Base-by-base conservation (phyloP, 2,797 vertebrate genomes). In the Melanotaenia trifasciata region DNA sequence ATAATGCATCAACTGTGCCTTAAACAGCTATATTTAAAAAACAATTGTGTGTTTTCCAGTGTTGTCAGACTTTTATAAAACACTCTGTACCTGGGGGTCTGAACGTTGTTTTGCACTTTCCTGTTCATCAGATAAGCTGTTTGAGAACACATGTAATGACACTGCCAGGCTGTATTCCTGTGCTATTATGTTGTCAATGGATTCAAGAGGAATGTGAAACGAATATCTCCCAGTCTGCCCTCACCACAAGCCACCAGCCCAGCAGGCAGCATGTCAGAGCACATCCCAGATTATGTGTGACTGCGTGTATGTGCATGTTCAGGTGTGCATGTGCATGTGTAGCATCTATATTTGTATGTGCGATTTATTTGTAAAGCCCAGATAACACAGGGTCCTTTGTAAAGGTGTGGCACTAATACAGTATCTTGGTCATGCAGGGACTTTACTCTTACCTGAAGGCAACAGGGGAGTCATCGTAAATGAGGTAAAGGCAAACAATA, bases 101-200 rank as follows among this genome's bases (percentile, higher is more conserved):
- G n/a, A 30, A 63, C 24, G 22, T 35, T 16, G n/a, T 1, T 9
- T 24, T 36, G 47, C 40, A 47, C 38, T 53, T 70, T 22, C 36
- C 30, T 30, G 36, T 36, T 78, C 58, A 33, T 26, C n/a, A 1
- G 47, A 18, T 4, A 20, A 26, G 56, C 74, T 24, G 40, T 32
- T 72, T 68, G 56, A 69, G 74, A 59, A 78, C 67, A 50, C 3
- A 5, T 83, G 81, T 85, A 80, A 84, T 68, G 74, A 73, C 54
- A 73, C 76, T 76, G 73, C 53, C 76, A 68, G 65, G 24, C 61
- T 47, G 66, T 70, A n/a, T 78, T 73, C 74, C 80, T 64, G 51
- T 85, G 83, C 76, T 79, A 91, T 90, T 89, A 90, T 78, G 85
- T 83, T 91, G 88, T 88, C 87, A 90, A 67, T 84, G 83, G 78